phyloP scores from a whole-genome alignment of 2,113 vertebrate genomes.

The Eubucco bourcierii region DNA sequence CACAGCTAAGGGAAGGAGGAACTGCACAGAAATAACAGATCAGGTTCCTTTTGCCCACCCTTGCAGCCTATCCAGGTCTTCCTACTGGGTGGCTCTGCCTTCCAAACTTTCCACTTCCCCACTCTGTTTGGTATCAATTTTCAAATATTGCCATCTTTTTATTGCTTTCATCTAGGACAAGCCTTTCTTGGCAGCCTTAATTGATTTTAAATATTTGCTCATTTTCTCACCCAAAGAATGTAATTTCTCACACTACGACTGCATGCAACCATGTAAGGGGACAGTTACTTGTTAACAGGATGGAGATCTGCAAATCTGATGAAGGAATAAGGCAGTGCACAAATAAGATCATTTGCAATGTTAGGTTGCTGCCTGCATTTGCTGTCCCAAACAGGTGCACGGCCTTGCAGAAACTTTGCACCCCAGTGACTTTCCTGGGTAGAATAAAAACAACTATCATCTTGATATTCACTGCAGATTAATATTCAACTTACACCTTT shows the following conservation, averaged over 20 bases:
- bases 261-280: neutral
- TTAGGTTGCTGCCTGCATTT: neutral
- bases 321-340: neutral
- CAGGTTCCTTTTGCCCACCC: too few species aligned
- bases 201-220: neutral
- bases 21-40: neutral
- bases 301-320: neutral
- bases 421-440: neutral
- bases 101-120: too few species aligned
- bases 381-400: neutral
- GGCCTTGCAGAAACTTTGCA: neutral
- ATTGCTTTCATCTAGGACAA: neutral
- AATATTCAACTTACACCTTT: neutral
- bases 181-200: neutral
- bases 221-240: neutral
- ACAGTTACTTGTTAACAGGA: neutral
- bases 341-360: neutral
- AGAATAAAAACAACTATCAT: neutral
- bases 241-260: neutral
- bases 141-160: neutral
- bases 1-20: neutral
- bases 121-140: too few species aligned
- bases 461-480: neutral
- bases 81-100: too few species aligned
- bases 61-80: too few species aligned